Evolutionary conservation across 1,140 invertebrate genomes (phyloP), one percentile per base, ranked within the genome.

Genomic region (Octopus sinensis): DNA sequence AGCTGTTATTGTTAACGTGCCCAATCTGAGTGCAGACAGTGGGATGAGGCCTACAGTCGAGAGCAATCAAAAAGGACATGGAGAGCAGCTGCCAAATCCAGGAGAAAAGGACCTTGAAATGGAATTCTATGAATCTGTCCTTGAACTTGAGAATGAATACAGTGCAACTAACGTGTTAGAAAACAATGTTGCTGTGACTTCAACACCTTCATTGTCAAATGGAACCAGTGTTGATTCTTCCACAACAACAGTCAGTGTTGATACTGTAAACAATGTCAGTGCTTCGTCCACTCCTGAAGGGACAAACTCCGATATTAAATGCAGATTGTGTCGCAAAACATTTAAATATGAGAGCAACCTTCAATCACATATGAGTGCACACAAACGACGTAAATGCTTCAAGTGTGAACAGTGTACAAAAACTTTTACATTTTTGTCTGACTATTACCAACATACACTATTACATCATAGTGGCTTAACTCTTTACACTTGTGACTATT

Each of bases 391-490:
- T 10, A 83, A 78, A 51, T 78, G 77, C 10, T 81, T 78, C 75
- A 78, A 77, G 71, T 83, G 83, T 80, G 23, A 53, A 13, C 23
- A 68, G 1, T 83, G 83, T 53, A 78, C 76, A 7, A 53, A 78
- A 43, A 56, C 71, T 12, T 83, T 83, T 53, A 76, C 79, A 54
- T 73, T 73, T 73, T 13, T n/a, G 68, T 73, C 68, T 13, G 68
- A 73, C 68, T 78, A 80, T 17, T 80, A 79, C 54, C 53, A 71
- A 68, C 75, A 82, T 62, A 53, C 79, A 52, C 68, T 62, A 73
- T 84, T 82, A 10, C 91, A 91, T 80, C 91, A 92, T 81, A 88
- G 84, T 6, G 90, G 88, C 1, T 87, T 88, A 76, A 83, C 81
- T 12, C 87, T 84, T 54, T 90, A 86, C 56, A 86, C 86, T 23